Evolutionary conservation across 2,888 invertebrate species (phyloP).

Genomic region (Kuschelorhynchus macadamiae): DNA sequence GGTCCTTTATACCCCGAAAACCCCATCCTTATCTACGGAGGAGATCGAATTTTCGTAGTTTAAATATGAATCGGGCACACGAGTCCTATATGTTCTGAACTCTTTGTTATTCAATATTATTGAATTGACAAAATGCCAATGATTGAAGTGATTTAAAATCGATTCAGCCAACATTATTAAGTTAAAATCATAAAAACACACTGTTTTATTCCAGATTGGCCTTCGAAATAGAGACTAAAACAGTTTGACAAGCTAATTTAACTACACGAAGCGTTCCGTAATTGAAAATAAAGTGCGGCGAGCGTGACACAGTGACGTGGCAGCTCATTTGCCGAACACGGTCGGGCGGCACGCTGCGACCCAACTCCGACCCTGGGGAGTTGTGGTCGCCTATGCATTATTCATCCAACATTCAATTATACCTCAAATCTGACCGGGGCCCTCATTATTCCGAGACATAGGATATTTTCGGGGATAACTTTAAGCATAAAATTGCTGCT

Average conservation of each 20-base stretch:
- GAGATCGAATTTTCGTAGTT: too few species aligned
- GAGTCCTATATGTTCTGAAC: too few species aligned
- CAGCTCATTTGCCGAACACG: slow-evolving; percentile 66
- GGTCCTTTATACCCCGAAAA: too few species aligned
- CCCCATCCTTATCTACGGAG: too few species aligned
- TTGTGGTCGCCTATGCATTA: slow-evolving; percentile 65
- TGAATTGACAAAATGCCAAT: too few species aligned
- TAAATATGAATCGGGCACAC: too few species aligned
- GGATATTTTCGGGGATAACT: slow-evolving; percentile 24
- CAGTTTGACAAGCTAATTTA: slow-evolving; percentile 50
- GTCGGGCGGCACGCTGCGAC: slow-evolving; percentile 53
- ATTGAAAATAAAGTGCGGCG: slow-evolving; percentile 61
- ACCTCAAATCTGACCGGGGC: slow-evolving; percentile 62
- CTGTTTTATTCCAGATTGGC: too few species aligned
- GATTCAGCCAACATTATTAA: too few species aligned
- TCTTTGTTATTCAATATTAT: too few species aligned
- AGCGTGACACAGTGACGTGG: slow-evolving; percentile 57
- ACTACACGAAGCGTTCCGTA: slow-evolving; percentile 50
- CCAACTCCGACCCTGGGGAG: slow-evolving; percentile 64
- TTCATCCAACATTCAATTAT: slow-evolving; percentile 69
- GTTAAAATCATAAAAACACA: too few species aligned
- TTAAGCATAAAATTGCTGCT: slow-evolving; percentile 43
- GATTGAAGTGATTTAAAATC: too few species aligned
- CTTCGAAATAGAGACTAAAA: slow-evolving; percentile 27
- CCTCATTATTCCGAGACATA: slow-evolving; percentile 49